Base-by-base conservation (phyloP, 2,113 vertebrate genomes). In the Gallinago media region DNA sequence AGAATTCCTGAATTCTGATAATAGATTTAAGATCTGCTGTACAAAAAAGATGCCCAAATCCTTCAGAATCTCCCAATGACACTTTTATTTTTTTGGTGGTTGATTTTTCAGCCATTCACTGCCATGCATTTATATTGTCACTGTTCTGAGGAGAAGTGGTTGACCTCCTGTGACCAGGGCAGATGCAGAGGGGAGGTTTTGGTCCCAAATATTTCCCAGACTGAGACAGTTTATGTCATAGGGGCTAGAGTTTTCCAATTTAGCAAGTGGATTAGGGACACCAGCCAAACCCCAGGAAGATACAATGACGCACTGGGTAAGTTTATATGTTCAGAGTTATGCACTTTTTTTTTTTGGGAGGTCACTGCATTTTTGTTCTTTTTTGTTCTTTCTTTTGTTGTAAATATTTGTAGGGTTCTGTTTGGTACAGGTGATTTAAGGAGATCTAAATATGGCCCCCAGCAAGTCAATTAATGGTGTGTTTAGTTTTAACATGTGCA, bases 391-490 rank as follows among this genome's bases (percentile, higher is more conserved):
- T 0, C 7, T 86, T 88, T n/a, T 49, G 47, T 63, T 68, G 1
- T 15, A 25, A 44, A 26, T 15, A 46, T 68, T 89, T 40, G 20
- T 34, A 78, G 88, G 68, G n/a, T 12, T 14, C 40, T 49, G 12
- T 61, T 91, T 68, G 38, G 76, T 32, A 73, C 77, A 96, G 83
- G 58, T 89, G 74, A 84, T 87, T 94, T 85, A 62, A 92, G 65
- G 63, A 87, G 86, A 72, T 78, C 94, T 91, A 95, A 94, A 94
- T 94, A 89, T 38, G 83, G 61, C 36, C 80, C 74, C 86, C 49
- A 85, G 94, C 61, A 87, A 92, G 95, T 81, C 94, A 97, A 76
- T 94, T 93, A 94, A 94, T 80, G 88, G 91, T 93, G 77, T 96
- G 70, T 91, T 96, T 96, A 87, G 89, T 94, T 96, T 92, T 96